A percentile compares a stretch with the other conserved stretches of the same genome.
These are phyloP conservation scores for Drosophila picticornis DNA, from an alignment of 2,888 invertebrate genomes.

Conservation along the genomic window DNA sequence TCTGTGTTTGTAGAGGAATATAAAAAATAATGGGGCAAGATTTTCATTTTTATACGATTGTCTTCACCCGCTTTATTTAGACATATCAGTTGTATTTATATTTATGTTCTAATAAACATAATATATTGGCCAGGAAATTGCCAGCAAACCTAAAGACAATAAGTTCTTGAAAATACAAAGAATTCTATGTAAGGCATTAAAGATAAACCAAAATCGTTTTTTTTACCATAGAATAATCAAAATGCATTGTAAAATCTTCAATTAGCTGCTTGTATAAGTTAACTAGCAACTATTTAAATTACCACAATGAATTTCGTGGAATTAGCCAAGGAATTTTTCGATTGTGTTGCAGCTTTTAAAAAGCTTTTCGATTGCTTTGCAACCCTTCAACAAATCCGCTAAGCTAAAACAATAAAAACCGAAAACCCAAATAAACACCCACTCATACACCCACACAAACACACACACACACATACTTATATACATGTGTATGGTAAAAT, in stretches of 20 bases:
- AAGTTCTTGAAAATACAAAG: not conserved
- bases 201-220: not conserved
- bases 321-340: not conserved
- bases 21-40: not conserved
- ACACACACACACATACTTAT: constrained; percentile 27
- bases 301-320: not conserved
- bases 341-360: constrained; percentile 1
- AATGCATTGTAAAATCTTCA: not conserved
- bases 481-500: not conserved
- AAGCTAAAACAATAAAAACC: constrained; percentile 26
- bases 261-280: not conserved
- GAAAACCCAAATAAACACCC: constrained; percentile 36
- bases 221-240: not conserved
- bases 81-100: not conserved
- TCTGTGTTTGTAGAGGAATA: not conserved
- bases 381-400: constrained; percentile 15
- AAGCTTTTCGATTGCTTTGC: not conserved
- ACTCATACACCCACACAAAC: constrained; percentile 34
- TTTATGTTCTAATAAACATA: not conserved
- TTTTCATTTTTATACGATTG: not conserved
- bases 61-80: not conserved
- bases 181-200: not conserved
- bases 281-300: not conserved
- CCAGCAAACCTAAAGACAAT: not conserved
- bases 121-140: not conserved